These are phyloP conservation scores for Siphamia tubifer DNA, from an alignment of 2,113 vertebrate species.

Conservation along the genomic window DNA sequence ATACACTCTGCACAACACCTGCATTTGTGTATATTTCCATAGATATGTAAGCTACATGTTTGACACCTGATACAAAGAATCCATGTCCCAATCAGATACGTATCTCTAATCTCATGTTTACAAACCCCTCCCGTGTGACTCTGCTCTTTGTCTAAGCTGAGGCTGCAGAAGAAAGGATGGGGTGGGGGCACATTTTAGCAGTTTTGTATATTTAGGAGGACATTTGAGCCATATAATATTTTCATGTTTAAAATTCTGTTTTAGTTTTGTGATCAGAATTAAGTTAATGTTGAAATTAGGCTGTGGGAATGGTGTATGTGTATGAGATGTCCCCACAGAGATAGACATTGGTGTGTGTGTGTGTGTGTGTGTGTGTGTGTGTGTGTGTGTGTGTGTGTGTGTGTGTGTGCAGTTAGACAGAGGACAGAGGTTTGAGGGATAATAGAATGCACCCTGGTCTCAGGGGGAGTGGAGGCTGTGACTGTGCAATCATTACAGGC, in stretches of 20 bases:
- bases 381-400: not conserved
- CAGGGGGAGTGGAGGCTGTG: slow-evolving; percentile 72
- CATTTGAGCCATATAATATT: too few species aligned
- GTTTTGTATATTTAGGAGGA: too few species aligned
- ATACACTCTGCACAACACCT: not conserved
- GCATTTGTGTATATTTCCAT: slow-evolving; percentile 8
- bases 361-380: slow-evolving; percentile 13
- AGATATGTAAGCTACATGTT: not conserved
- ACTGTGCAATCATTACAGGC: slow-evolving; percentile 81
- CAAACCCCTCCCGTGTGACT: slow-evolving; percentile 41
- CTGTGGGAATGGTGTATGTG: too few species aligned
- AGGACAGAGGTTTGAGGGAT: slow-evolving; percentile 57
- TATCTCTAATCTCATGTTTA: slow-evolving; percentile 51
- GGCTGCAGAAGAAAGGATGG: not conserved
- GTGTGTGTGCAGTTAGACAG: not conserved
- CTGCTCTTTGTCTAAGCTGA: slow-evolving; percentile 62
- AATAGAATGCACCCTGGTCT: slow-evolving; percentile 75
- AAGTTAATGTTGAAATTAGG: too few species aligned
- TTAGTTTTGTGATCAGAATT: too few species aligned
- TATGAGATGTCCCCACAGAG: too few species aligned
- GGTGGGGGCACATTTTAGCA: too few species aligned
- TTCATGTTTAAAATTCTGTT: too few species aligned
- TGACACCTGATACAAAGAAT: slow-evolving; percentile 11
- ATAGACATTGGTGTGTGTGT: slow-evolving; percentile 1
- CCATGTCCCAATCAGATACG: slow-evolving; percentile 39